Evolutionary conservation across 2,888 invertebrate species (phyloP), one percentile per base, ranked within the genome.

Genomic region (Heliothis peltigera): DNA sequence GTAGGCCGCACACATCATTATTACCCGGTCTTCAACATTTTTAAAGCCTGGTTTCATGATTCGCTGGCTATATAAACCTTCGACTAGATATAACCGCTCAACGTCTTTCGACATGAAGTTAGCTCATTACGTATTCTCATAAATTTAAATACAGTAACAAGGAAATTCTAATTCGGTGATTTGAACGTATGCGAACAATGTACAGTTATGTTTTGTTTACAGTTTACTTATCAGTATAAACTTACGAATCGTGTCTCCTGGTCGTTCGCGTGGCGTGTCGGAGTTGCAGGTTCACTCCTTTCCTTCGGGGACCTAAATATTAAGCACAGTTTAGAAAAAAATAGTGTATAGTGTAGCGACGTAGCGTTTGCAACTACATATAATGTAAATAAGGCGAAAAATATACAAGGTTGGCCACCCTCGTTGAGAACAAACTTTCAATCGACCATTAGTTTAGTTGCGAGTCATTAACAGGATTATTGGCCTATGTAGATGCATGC

Each of bases 221-320:
- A 10, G 35, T 39, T 48, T 53, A 18, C 8, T 18, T 17, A 18
- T 21, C 4, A 46, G 21, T 21, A 39, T 62, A 52, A 7, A 83
- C 84, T 79, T 79, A 85, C 84, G 56, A 84, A 77, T 78, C 79
- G 72, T 43, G 81, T 70, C 22, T 80, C 80, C 32, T 79, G 74
- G 32, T 81, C 82, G 35, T 65, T 76, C 19, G 69, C 18, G 25
- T 69, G 66, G 48, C 61, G 69, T 21, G 81, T 67, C 0, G 76
- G 73, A 21, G 77, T 70, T 4, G 79, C 35, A 5, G 76, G 70
- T 4, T 74, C 76, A 7, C 75, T 76, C 49, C 70, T 75, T 18
- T 79, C 82, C 43, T 76, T 82, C 21, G 64, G 60, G n/a, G 48
- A 15, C 68, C 84, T 83, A 53, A 8, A 75, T 49, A 15, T 39